Percentiles rank a stretch among this genome's conserved stretches.
Conservation (phyloP, 2,888 invertebrate genomes). For the Melieria omissa region DNA sequence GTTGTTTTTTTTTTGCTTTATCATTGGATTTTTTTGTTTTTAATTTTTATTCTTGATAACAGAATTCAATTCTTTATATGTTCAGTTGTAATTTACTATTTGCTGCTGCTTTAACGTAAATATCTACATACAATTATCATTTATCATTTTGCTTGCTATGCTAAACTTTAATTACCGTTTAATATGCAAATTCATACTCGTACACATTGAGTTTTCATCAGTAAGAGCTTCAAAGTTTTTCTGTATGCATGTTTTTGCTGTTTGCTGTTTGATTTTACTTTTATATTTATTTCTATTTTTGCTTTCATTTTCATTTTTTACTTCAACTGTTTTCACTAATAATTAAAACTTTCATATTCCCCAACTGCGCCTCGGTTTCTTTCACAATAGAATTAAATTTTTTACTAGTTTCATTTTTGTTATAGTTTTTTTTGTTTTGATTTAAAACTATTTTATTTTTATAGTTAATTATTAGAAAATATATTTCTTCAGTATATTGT, state of each 20-base stretch:
- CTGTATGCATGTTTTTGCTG: background rate
- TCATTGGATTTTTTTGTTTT: background rate
- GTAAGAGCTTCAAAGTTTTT: too few relatives aligned
- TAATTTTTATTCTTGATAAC: background rate
- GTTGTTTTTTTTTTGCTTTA: slow-evolving; percentile 19
- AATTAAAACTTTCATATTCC: slow-evolving; percentile 4
- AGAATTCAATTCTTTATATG: background rate
- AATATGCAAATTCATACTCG: too few relatives aligned
- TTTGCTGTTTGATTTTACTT: slow-evolving; percentile 15
- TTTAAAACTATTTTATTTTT: slow-evolving; percentile 1
- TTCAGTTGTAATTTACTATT: slow-evolving; percentile 40
- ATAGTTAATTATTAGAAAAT: slow-evolving; percentile 27
- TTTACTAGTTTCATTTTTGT: slow-evolving; percentile 17
- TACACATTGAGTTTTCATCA: too few relatives aligned
- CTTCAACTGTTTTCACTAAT: slow-evolving; percentile 32
- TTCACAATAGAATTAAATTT: slow-evolving; percentile 25
- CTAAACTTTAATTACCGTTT: too few relatives aligned
- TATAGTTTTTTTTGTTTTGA: slow-evolving; percentile 12
- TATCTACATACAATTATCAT: slow-evolving; percentile 41
- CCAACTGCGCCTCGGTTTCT: slow-evolving; percentile 8
- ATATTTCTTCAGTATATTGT: slow-evolving; percentile 27
- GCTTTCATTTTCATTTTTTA: slow-evolving; percentile 25
- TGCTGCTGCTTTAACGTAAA: slow-evolving; percentile 42
- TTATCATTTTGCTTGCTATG: background rate
- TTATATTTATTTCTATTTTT: slow-evolving; percentile 14